Evolutionary conservation across 1,140 invertebrate genomes (phyloP).

Genomic region (Cephus cinctus): DNA sequence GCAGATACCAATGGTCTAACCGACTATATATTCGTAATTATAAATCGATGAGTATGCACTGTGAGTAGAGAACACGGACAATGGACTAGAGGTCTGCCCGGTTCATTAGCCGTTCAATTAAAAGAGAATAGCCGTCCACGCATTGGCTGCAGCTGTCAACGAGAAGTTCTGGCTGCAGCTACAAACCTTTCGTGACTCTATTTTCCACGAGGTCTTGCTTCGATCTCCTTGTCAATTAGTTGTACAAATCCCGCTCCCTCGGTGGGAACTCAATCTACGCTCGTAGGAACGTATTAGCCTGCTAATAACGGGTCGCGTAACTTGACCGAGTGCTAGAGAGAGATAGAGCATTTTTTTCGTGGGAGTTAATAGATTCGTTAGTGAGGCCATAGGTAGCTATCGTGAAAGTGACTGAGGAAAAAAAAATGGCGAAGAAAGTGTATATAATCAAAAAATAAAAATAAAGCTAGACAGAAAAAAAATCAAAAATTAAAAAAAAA

Average conservation of each 20-base stretch:
- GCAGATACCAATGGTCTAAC: too few relatives aligned
- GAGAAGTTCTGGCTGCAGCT: background rate
- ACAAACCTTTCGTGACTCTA: background rate
- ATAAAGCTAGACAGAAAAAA: too few relatives aligned
- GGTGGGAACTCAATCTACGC: background rate
- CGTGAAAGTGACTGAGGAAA: too few relatives aligned
- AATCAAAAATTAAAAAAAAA: too few relatives aligned
- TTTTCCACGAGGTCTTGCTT: background rate
- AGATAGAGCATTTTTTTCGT: too few relatives aligned
- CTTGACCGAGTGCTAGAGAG: too few relatives aligned
- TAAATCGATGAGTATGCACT: too few relatives aligned
- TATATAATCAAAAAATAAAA: too few relatives aligned
- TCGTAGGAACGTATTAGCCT: constrained; percentile 10
- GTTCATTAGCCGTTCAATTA: constrained; percentile 36
- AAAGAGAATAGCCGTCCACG: constrained; percentile 23
- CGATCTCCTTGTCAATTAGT: background rate
- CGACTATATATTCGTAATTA: too few relatives aligned
- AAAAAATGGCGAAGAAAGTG: too few relatives aligned
- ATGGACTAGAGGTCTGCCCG: constrained; percentile 12
- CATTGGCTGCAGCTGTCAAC: constrained; percentile 2
- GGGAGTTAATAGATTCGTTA: too few relatives aligned
- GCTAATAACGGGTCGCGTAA: constrained; percentile 20
- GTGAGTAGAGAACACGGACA: background rate
- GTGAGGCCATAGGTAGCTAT: too few relatives aligned
- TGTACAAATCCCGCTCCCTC: background rate